Conservation (phyloP, 2,797 vertebrate genomes). For the Manis pentadactyla region DNA sequence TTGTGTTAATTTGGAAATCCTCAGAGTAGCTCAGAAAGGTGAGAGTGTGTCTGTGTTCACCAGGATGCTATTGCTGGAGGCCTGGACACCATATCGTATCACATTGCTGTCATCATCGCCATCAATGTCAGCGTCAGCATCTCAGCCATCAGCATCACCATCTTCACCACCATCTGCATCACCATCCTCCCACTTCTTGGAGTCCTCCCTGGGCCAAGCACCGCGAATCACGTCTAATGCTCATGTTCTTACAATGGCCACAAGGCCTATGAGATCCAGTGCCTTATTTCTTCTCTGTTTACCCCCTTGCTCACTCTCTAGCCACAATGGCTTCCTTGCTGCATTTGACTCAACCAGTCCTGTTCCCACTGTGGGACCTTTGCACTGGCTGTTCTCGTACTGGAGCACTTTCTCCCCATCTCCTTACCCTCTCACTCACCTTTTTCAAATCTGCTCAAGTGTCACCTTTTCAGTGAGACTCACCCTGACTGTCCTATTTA, state of each 20-base stretch:
- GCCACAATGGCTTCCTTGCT: neutral
- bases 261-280: too few species aligned
- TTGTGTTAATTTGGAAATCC: conserved; percentile 40
- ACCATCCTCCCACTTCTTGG: neutral
- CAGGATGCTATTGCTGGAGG: neutral
- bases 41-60: neutral
- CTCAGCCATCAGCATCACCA: too few species aligned
- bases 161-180: too few species aligned
- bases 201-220: neutral
- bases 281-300: neutral
- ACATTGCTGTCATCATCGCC: accelerated
- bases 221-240: neutral
- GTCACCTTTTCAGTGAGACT: neutral
- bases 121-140: neutral
- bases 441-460: neutral
- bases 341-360: neutral
- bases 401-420: accelerated
- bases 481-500: neutral
- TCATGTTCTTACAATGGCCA: neutral
- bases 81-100: neutral
- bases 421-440: neutral
- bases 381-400: neutral
- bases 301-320: neutral
- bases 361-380: neutral
- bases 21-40: neutral